Percentiles rank a stretch among this genome's conserved stretches.
Conservation (phyloP, 1,140 invertebrate genomes). For the Calosoma granatense region DNA sequence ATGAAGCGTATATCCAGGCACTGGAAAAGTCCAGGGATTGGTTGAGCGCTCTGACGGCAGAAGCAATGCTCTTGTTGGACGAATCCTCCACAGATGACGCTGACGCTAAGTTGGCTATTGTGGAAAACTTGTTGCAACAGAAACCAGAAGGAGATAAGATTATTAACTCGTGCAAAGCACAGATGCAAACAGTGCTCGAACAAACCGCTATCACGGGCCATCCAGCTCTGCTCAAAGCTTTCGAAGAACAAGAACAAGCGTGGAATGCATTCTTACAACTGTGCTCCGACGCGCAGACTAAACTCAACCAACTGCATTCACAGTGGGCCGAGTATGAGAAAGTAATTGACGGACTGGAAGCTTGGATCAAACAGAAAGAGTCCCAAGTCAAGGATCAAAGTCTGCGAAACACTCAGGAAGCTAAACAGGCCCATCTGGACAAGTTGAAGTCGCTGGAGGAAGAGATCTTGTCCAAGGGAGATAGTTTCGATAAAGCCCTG, state of each 20-base stretch:
- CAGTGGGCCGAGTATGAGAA: conserved; percentile 73
- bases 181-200: conserved; percentile 59
- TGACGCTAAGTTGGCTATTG: conserved; percentile 58
- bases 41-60: conserved; percentile 56
- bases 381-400: conserved; percentile 79
- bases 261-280: conserved; percentile 70
- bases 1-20: conserved; percentile 70
- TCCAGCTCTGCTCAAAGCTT: conserved; percentile 57
- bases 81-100: conserved; percentile 60
- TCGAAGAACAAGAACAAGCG: conserved; percentile 60
- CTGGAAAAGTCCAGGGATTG: conserved; percentile 66
- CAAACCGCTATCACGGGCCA: conserved; percentile 75
- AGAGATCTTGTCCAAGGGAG: conserved; percentile 60
- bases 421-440: conserved; percentile 70
- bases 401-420: conserved; percentile 71
- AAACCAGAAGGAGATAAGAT: conserved; percentile 62
- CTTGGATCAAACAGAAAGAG: conserved; percentile 80
- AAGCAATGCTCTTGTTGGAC: conserved; percentile 53
- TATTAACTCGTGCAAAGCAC: conserved; percentile 56
- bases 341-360: conserved; percentile 60
- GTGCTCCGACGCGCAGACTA: conserved; percentile 54
- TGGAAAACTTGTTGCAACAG: conserved; percentile 65
- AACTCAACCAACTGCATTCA: conserved; percentile 58
- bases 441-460: conserved; percentile 65
- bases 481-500: conserved; percentile 58